These are phyloP conservation scores for Halictus quadricinctus DNA, from an alignment of 2,888 invertebrate species.

Conservation along the genomic window DNA sequence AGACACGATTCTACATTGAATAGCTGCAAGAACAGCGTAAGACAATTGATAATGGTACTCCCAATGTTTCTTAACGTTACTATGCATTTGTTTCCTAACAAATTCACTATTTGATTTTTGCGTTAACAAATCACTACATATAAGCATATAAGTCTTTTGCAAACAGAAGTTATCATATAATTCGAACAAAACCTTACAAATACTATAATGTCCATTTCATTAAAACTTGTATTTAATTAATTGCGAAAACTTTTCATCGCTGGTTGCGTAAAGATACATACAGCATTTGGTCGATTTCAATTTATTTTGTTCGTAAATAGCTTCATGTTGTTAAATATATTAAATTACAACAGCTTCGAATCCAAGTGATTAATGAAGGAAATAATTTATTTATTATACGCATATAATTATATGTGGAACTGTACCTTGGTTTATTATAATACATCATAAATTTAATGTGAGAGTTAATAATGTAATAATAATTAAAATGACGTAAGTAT, in stretches of 20 bases:
- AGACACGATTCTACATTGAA: no score
- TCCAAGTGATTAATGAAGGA: neutral
- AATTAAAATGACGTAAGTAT: neutral
- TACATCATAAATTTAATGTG: neutral
- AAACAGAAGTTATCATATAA: neutral
- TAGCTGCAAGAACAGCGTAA: no score
- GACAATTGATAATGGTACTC: no score
- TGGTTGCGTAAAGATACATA: no score
- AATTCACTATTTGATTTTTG: neutral
- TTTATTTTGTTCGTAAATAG: no score
- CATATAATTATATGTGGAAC: neutral
- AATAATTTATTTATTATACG: neutral
- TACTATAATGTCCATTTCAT: neutral
- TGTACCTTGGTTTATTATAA: neutral
- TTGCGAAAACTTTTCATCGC: no score
- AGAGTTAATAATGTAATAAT: no score
- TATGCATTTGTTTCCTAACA: neutral
- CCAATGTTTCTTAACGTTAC: no score
- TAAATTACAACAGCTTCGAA: neutral
- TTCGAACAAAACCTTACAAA: neutral
- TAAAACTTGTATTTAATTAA: neutral
- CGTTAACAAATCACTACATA: no score
- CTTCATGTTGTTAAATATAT: no score
- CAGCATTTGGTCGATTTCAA: no score
- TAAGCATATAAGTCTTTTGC: neutral